Conservation (phyloP, 2,888 invertebrate genomes). For the Melikaiella ostensackeni region DNA sequence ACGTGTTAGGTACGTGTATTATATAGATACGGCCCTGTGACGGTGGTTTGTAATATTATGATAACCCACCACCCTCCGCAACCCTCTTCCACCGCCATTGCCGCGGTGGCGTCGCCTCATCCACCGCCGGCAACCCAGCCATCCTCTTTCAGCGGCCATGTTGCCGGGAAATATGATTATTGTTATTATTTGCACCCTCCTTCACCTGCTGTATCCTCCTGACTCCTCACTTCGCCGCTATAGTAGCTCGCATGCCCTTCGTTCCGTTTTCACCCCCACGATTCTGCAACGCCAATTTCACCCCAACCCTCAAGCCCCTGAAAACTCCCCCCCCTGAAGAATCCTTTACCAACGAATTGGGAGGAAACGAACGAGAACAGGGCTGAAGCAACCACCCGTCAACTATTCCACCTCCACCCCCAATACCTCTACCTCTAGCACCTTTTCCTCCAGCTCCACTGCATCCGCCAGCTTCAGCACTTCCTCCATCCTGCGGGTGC, state of each 20-base stretch:
- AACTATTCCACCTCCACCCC: conserved; percentile 55
- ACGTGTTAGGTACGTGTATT: conserved; percentile 63
- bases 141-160: conserved; percentile 76
- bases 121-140: conserved; percentile 64
- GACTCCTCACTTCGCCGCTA: conserved; percentile 31
- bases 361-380: conserved; percentile 70
- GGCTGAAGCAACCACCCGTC: conserved; percentile 67
- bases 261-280: conserved; percentile 19
- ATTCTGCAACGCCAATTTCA: conserved; percentile 47
- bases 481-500: conserved; percentile 51
- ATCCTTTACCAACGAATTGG: conserved; percentile 74
- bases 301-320: conserved; percentile 32
- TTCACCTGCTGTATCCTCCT: conserved; percentile 50
- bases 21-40: conserved; percentile 73
- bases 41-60: conserved; percentile 77
- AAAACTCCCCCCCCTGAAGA: conserved; percentile 65
- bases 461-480: conserved; percentile 40
- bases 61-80: conserved; percentile 71
- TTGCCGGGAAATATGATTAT: conserved; percentile 77
- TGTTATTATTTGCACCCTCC: conserved; percentile 77
- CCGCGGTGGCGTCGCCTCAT: conserved; percentile 45
- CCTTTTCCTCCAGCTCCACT: conserved; percentile 48
- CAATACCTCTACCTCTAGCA: conserved; percentile 48
- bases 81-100: conserved; percentile 62
- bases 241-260: conserved; percentile 25